These are phyloP conservation scores for Vulpes ferrilata DNA, from an alignment of 2,113 vertebrate genomes.

Conservation along the genomic window DNA sequence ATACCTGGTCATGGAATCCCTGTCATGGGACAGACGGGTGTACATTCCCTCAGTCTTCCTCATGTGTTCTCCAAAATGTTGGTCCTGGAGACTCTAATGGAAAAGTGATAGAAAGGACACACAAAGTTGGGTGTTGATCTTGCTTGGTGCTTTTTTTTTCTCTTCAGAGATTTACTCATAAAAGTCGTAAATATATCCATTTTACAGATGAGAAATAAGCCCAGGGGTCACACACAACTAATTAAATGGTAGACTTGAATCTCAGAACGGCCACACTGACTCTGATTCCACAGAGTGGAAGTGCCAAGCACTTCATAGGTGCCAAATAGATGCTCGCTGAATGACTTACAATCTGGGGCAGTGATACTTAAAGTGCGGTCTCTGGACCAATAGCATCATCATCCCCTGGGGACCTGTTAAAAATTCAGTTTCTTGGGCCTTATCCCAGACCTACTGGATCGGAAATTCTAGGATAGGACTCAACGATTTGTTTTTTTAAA, in stretches of 20 bases:
- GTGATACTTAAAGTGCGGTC: neutral
- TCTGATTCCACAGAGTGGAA: neutral
- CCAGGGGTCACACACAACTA: neutral
- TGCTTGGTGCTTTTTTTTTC: neutral
- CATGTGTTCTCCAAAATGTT: neutral
- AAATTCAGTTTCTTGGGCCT: neutral
- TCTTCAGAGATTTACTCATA: conserved; percentile 3
- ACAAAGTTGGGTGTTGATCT: neutral
- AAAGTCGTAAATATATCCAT: neutral
- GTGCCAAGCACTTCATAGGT: neutral
- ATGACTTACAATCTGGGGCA: neutral
- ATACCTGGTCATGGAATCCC: neutral
- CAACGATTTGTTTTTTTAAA: neutral
- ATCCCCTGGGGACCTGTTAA: neutral
- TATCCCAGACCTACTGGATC: neutral
- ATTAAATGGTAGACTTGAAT: neutral
- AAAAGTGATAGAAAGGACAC: neutral
- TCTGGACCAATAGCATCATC: neutral
- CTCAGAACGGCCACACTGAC: neutral
- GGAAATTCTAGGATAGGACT: neutral
- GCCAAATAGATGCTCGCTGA: neutral
- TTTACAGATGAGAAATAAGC: neutral
- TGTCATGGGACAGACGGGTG: neutral
- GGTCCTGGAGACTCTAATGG: neutral
- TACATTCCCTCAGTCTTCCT: neutral